Evolutionary conservation across 2,113 vertebrate species (phyloP).

Genomic region (Cephalophus harveyi): DNA sequence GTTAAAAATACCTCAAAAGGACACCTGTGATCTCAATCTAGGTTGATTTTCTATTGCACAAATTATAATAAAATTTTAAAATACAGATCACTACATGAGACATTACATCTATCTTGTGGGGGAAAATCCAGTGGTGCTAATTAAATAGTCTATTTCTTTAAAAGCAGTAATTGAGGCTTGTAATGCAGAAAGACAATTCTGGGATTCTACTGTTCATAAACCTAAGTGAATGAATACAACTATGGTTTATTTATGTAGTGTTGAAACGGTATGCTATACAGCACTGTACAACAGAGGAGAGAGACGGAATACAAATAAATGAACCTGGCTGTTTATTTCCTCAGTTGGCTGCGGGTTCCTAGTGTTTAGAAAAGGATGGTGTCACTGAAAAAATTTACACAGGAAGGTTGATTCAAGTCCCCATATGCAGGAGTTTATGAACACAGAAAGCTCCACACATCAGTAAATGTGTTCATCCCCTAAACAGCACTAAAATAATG

Average conservation of each 20-base stretch:
- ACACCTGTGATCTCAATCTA: constrained; percentile 41
- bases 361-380: constrained; percentile 41
- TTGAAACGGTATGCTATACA: background rate
- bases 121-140: constrained; percentile 37
- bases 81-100: constrained; percentile 34
- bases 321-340: constrained; percentile 42
- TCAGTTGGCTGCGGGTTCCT: constrained; percentile 21
- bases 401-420: constrained; percentile 38
- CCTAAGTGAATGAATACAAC: constrained; percentile 8
- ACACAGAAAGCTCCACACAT: constrained; percentile 15
- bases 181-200: constrained; percentile 35
- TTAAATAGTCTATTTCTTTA: constrained; percentile 61
- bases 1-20: constrained; percentile 42
- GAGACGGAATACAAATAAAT: background rate
- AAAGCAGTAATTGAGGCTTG: constrained; percentile 49
- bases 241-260: constrained; percentile 42
- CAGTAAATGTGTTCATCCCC: constrained; percentile 3
- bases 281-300: background rate
- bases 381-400: constrained; percentile 39
- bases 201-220: constrained; percentile 53
- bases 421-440: constrained; percentile 43
- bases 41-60: constrained; percentile 43
- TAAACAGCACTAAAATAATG: constrained; percentile 1
- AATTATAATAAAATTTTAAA: constrained; percentile 54
- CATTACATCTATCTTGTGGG: constrained; percentile 33